phyloP scores from a whole-genome alignment of 1,140 invertebrate genomes.

The Aricia agestis region DNA sequence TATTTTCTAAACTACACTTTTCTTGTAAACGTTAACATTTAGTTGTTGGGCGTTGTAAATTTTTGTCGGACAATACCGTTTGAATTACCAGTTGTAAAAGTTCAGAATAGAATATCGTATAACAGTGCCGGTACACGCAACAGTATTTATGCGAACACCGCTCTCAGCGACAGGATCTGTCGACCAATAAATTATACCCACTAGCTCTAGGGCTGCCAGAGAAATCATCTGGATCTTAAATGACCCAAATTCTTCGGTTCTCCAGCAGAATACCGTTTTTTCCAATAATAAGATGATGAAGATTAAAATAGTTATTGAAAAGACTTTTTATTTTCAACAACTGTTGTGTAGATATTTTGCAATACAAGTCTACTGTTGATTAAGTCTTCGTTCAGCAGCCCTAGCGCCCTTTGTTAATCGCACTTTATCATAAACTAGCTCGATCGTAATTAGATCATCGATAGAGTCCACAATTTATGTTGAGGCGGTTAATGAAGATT shows the following conservation, averaged over 20 bases:
- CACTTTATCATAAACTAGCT: conserved; percentile 37
- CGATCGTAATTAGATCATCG: conserved; percentile 53
- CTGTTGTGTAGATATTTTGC: too few species aligned
- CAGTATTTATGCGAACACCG: conserved; percentile 42
- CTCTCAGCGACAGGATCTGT: conserved; percentile 49
- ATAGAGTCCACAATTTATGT: conserved; percentile 36
- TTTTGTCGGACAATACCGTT: conserved; percentile 1
- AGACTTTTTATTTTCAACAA: too few species aligned
- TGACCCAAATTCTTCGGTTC: conserved; percentile 14
- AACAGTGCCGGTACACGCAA: conserved; percentile 46
- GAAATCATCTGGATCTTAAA: conserved; percentile 27
- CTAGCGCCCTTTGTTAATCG: conserved; percentile 13
- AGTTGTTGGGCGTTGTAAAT: not conserved
- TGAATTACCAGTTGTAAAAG: conserved; percentile 31
- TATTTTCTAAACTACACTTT: too few species aligned
- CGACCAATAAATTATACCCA: conserved; percentile 48
- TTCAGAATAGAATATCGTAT: conserved; percentile 51
- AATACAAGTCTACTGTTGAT: not conserved
- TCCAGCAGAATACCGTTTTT: not conserved
- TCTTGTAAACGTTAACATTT: not conserved
- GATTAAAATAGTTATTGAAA: too few species aligned
- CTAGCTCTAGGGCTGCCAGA: not conserved
- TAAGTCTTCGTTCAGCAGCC: not conserved
- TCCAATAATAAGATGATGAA: not conserved
- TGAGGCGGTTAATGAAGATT: conserved; percentile 58